phyloP scores from a whole-genome alignment of 2,113 vertebrate species.

The Corydoras maculifer region DNA sequence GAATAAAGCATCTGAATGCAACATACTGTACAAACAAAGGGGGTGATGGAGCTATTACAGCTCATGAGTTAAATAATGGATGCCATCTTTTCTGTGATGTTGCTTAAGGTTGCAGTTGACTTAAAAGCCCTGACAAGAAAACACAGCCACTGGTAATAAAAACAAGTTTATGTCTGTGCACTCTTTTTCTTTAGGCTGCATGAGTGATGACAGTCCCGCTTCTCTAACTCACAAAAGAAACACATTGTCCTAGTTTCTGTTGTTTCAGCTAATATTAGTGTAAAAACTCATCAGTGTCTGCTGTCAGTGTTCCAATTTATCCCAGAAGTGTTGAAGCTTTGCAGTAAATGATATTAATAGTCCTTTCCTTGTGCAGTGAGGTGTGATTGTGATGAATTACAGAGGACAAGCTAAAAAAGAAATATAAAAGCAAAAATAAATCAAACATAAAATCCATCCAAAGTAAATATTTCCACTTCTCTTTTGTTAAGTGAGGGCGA shows the following conservation, averaged over 20 bases:
- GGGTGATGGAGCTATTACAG: constrained; percentile 12
- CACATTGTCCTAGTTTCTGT: not conserved
- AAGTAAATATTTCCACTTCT: too few species aligned
- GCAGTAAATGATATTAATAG: too few species aligned
- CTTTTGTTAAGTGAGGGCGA: too few species aligned
- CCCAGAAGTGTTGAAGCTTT: too few species aligned
- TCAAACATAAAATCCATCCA: too few species aligned
- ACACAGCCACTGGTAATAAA: constrained; percentile 8
- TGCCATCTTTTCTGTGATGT: constrained; percentile 2
- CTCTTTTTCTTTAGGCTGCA: not conserved
- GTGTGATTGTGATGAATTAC: too few species aligned
- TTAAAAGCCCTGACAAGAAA: constrained; percentile 1
- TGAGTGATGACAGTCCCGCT: not conserved
- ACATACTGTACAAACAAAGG: not conserved
- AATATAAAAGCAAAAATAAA: too few species aligned
- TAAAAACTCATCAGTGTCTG: not conserved
- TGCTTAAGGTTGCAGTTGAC: constrained; percentile 1
- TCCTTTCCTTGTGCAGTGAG: too few species aligned
- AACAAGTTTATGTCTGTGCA: not conserved
- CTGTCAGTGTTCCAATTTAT: too few species aligned
- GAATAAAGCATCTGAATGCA: constrained; percentile 22
- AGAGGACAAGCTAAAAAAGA: too few species aligned
- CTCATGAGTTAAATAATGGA: not conserved
- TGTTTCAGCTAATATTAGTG: not conserved
- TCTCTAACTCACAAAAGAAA: not conserved